Conservation (phyloP, 2,113 vertebrate species). For the Ammospiza nelsoni region DNA sequence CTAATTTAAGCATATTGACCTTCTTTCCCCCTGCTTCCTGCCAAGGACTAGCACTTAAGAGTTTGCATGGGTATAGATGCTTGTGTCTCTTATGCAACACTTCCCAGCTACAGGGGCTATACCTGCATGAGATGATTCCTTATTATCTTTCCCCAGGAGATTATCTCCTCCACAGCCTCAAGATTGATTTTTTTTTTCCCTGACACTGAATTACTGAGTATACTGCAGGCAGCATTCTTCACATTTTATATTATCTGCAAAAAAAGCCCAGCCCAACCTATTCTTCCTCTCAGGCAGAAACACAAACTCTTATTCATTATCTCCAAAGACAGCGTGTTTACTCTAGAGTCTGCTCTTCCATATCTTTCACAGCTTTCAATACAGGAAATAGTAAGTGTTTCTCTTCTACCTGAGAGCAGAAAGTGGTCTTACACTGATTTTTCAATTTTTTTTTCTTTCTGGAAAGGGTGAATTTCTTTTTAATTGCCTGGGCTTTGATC, state of each 20-base stretch:
- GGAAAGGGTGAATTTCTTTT: neutral
- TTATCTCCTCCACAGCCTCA: neutral
- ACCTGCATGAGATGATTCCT: neutral
- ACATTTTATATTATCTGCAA: neutral
- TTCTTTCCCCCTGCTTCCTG: neutral
- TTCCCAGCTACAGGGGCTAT: neutral
- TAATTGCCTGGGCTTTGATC: neutral
- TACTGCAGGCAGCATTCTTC: neutral
- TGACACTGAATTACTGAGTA: neutral
- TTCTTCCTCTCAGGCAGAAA: neutral
- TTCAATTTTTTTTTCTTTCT: neutral
- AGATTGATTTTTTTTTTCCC: neutral
- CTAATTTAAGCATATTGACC: slow-evolving; percentile 15
- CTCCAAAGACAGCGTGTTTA: neutral
- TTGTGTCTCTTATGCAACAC: neutral
- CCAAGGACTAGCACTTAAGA: neutral
- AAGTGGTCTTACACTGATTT: neutral
- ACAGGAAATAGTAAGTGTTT: neutral
- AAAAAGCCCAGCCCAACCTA: neutral
- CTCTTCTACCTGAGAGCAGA: neutral
- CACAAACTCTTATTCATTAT: neutral
- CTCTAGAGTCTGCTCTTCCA: neutral
- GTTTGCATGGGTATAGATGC: neutral
- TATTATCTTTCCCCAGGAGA: neutral
- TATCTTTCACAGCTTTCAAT: neutral